A percentile compares a stretch with the other conserved stretches of the same genome.
Evolutionary conservation across 2,797 vertebrate genomes (phyloP).

Genomic region (Neomorphus geoffroyi): DNA sequence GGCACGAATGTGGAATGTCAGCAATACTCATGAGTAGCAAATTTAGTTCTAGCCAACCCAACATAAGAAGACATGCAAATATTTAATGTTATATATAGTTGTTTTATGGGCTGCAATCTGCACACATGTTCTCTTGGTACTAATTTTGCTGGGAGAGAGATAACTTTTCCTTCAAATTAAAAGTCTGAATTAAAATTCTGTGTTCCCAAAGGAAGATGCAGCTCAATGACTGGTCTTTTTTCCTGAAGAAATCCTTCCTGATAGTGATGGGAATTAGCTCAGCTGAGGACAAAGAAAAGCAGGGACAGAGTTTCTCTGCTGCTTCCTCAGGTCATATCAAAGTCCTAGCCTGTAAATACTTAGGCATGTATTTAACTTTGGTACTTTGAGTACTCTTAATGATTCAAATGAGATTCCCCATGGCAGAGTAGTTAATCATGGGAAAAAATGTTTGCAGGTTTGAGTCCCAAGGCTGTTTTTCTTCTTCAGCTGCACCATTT

Average conservation of each 20-base stretch:
- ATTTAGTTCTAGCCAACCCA: slow-evolving; percentile 51
- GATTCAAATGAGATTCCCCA: slow-evolving; percentile 18
- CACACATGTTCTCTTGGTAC: neutral
- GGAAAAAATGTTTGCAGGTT: slow-evolving; percentile 39
- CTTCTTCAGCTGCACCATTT: neutral
- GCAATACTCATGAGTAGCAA: slow-evolving; percentile 42
- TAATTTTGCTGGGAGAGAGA: neutral
- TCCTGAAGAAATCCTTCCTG: neutral
- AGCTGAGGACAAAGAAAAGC: neutral
- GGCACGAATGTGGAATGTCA: slow-evolving; percentile 43
- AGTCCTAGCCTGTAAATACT: slow-evolving; percentile 37
- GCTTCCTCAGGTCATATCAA: neutral
- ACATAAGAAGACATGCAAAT: slow-evolving; percentile 49
- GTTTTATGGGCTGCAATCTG: neutral
- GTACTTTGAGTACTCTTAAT: neutral
- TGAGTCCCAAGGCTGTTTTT: slow-evolving; percentile 17
- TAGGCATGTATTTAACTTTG: neutral
- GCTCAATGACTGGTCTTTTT: neutral
- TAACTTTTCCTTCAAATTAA: neutral
- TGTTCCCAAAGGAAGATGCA: neutral
- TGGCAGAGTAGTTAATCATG: slow-evolving; percentile 39
- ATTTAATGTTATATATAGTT: slow-evolving; percentile 12
- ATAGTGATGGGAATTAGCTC: neutral
- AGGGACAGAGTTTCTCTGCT: neutral
- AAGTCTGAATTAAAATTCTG: neutral